Percentiles rank a stretch among this genome's conserved stretches.
These are phyloP conservation scores for Diabrotica virgifera DNA, from an alignment of 1,140 invertebrate genomes.

Conservation along the genomic window DNA sequence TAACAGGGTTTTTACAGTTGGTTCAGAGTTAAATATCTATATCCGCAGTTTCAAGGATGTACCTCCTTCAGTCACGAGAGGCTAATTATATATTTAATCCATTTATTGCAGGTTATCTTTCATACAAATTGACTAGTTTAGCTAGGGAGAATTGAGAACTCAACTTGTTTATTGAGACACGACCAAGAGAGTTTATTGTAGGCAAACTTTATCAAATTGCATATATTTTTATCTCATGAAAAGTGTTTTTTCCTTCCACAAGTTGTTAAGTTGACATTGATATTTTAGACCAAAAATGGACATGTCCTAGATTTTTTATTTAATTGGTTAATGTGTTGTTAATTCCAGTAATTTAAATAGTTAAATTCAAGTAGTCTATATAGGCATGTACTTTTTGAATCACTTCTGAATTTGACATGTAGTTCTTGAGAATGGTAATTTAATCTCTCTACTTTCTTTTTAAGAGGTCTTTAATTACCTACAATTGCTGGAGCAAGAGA, in stretches of 20 bases:
- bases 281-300: conserved; percentile 12
- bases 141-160: not conserved
- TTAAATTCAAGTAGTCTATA: too few species aligned
- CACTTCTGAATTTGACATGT: too few species aligned
- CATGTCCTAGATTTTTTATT: conserved; percentile 11
- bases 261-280: conserved; percentile 6
- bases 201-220: too few species aligned
- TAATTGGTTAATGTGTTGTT: not conserved
- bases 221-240: too few species aligned
- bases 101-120: not conserved
- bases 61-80: not conserved
- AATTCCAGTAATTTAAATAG: not conserved
- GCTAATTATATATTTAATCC: not conserved
- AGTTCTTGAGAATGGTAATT: too few species aligned
- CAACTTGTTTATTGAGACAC: too few species aligned
- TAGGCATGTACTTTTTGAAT: too few species aligned
- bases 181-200: too few species aligned
- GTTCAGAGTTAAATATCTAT: not conserved
- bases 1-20: not conserved
- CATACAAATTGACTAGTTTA: not conserved
- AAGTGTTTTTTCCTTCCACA: too few species aligned
- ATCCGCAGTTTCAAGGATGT: not conserved
- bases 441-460: too few species aligned
- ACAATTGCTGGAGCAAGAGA: too few species aligned
- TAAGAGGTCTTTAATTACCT: too few species aligned